These are phyloP conservation scores for Melanogrammus aeglefinus DNA, from an alignment of 2,797 vertebrate species.

Conservation along the genomic window DNA sequence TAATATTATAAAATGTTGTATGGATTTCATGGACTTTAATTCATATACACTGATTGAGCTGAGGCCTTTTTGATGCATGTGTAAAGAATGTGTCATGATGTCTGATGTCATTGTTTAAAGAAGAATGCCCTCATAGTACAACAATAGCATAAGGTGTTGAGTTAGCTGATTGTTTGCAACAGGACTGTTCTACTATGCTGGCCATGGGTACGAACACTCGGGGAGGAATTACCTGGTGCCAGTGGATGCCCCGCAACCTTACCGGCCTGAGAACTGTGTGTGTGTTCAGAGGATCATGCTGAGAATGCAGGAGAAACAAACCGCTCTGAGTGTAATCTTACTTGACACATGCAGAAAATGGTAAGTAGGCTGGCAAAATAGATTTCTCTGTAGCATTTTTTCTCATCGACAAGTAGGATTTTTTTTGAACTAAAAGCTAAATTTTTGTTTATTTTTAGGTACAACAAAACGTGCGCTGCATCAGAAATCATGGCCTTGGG, in stretches of 20 bases:
- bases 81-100: neutral
- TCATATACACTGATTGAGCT: neutral
- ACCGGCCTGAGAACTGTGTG: conserved; percentile 80
- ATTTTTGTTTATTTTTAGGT: conserved; percentile 66
- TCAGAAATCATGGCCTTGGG: conserved; percentile 77
- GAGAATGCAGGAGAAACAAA: conserved; percentile 78
- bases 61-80: neutral
- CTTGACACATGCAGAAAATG: conserved; percentile 89
- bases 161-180: conserved; percentile 13
- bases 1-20: neutral
- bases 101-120: neutral
- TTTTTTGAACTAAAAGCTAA: conserved; percentile 7
- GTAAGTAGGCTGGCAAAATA: conserved; percentile 52
- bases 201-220: conserved; percentile 82
- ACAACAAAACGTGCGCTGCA: conserved; percentile 73
- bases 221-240: conserved; percentile 89
- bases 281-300: conserved; percentile 84
- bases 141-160: neutral
- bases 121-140: neutral
- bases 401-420: neutral
- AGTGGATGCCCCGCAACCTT: conserved; percentile 84
- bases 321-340: conserved; percentile 80
- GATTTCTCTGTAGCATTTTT: neutral
- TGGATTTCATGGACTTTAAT: neutral
- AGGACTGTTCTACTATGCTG: conserved; percentile 90